Evolutionary conservation across 2,888 invertebrate genomes (phyloP).

Genomic region (Horisme vitalbata): DNA sequence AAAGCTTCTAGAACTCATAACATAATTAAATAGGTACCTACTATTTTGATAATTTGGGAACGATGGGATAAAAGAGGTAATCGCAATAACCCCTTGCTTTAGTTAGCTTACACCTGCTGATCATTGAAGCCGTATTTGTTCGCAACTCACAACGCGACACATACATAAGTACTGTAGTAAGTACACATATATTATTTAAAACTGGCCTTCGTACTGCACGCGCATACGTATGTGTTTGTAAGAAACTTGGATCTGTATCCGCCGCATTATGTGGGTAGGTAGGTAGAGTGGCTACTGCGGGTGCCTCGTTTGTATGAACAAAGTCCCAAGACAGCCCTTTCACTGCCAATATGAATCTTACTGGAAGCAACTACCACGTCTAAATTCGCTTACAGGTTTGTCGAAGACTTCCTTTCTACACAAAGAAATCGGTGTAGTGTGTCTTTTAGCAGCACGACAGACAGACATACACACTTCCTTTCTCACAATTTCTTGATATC

Average conservation of each 20-base stretch:
- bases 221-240: constrained; percentile 68
- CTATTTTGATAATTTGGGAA: constrained; percentile 82
- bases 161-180: constrained; percentile 55
- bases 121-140: constrained; percentile 81
- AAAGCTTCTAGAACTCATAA: constrained; percentile 71
- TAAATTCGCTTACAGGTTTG: constrained; percentile 58
- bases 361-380: constrained; percentile 54
- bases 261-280: constrained; percentile 79
- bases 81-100: constrained; percentile 81
- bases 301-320: constrained; percentile 69
- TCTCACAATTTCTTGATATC: constrained; percentile 80
- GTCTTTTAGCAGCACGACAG: constrained; percentile 67
- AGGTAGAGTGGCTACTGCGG: constrained; percentile 77
- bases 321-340: constrained; percentile 66
- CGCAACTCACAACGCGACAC: constrained; percentile 65
- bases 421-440: constrained; percentile 65
- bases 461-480: constrained; percentile 75
- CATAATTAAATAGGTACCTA: constrained; percentile 80
- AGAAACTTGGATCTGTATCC: constrained; percentile 80
- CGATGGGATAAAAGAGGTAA: constrained; percentile 82
- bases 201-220: constrained; percentile 75
- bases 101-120: constrained; percentile 82
- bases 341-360: constrained; percentile 76
- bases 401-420: constrained; percentile 60
- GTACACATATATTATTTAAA: constrained; percentile 48